Base-by-base conservation (phyloP, 2,888 invertebrate genomes). In the Epinotia demarniana region DNA sequence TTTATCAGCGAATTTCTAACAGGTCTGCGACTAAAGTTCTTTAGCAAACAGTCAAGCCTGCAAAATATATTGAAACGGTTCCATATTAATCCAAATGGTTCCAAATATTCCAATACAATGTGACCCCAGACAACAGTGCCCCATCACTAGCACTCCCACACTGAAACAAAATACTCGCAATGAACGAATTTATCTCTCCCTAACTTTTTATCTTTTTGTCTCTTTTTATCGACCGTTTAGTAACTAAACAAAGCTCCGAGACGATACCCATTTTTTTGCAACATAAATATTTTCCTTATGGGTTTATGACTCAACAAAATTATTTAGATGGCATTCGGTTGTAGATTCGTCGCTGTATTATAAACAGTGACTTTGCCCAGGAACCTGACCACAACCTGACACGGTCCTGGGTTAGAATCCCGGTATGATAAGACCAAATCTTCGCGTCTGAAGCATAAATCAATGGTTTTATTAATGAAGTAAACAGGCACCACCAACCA, bases 191-290 rank as follows among this genome's bases (percentile, higher is more conserved):
- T 68, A 69, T 69, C n/a, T 11, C 43, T 57, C n/a, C 39, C 8
- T 33, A 46, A 13, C 18, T 43, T 19, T 33, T 5, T 19, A 23
- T 49, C 57, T n/a, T 33, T 62, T 70, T 57, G 19, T 73, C 58
- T 58, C 74, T 23, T 58, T 60, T 75, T 58, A 62, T 64, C 75
- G 70, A 71, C 70, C 75, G 70, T 75, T 75, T 75, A 75, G 75
- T 39, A 9, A 18, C 75, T 75, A 75, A 75, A 75, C 75, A 75
- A 75, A 75, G 70, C 18, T 27, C 13, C 23, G n/a, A 18, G 61
- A 33, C n/a, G 57, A 58, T 64, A 69, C 39, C 11, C 46, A 63
- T 63, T 72, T 70, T 67, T 75, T 75, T 75, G 75, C 75, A 18
- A 66, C 64, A 18, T 60, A 70, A 70, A 75, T 66, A 75, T 75